Evolutionary conservation across 2,113 vertebrate species (phyloP).

Genomic region (Callipepla squamata): DNA sequence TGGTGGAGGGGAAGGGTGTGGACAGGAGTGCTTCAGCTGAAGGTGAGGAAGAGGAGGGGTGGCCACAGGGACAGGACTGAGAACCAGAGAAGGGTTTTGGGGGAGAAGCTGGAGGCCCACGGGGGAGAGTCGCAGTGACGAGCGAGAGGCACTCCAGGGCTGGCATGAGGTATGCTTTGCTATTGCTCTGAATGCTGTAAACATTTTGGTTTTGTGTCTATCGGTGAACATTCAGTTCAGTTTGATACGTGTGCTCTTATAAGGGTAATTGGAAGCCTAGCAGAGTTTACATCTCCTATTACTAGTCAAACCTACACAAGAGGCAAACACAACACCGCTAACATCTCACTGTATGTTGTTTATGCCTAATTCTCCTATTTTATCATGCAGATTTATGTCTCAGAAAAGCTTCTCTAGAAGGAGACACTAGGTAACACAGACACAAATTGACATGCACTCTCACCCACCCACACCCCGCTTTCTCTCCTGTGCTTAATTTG

Average conservation of each 20-base stretch:
- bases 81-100: not conserved
- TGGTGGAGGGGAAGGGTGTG: not conserved
- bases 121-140: not conserved
- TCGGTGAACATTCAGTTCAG: conserved; percentile 55
- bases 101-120: not conserved
- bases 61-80: not conserved
- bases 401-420: conserved; percentile 34
- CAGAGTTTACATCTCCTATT: conserved; percentile 6
- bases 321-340: conserved; percentile 50
- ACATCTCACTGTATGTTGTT: conserved; percentile 37
- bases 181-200: conserved; percentile 83
- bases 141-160: conserved; percentile 40
- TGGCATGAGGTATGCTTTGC: conserved; percentile 77
- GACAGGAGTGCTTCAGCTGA: not conserved
- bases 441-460: not conserved
- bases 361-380: conserved; percentile 54
- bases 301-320: conserved; percentile 16
- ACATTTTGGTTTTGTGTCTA: conserved; percentile 74
- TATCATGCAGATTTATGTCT: conserved; percentile 61
- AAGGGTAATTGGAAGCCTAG: conserved; percentile 44
- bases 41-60: not conserved
- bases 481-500: not conserved
- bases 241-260: conserved; percentile 50
- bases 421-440: conserved; percentile 13
- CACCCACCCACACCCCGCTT: not conserved